Evolutionary conservation across 2,888 invertebrate species (phyloP).

Genomic region (Carterocephalus palaemon): DNA sequence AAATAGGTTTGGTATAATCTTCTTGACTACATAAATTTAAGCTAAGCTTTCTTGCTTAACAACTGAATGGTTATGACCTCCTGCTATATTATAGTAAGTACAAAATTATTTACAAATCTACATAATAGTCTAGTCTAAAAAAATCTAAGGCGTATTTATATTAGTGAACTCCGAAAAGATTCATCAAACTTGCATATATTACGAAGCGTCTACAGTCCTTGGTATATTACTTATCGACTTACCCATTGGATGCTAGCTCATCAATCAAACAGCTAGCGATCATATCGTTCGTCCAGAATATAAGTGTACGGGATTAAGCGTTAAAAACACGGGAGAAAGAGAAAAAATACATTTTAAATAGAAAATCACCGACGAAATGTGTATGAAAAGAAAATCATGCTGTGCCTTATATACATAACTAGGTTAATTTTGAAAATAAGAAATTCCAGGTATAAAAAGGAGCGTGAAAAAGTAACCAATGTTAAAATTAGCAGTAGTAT

Average conservation of each 20-base stretch:
- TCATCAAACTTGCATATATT: conserved; percentile 44
- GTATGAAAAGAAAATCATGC: conserved; percentile 60
- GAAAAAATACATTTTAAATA: conserved; percentile 64
- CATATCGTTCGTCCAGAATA: conserved; percentile 57
- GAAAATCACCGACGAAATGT: conserved; percentile 54
- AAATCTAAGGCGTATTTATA: conserved; percentile 27
- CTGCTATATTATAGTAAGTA: conserved; percentile 1
- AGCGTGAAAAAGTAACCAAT: conserved; percentile 8
- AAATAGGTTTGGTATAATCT: no score
- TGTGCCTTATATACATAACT: conserved; percentile 48
- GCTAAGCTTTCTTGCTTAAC: conserved; percentile 14
- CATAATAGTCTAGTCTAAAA: conserved; percentile 32
- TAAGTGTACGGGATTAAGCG: conserved; percentile 69
- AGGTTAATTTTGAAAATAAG: conserved; percentile 24
- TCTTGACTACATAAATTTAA: conserved; percentile 14
- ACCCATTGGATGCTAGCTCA: conserved; percentile 89
- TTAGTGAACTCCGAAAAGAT: conserved; percentile 21
- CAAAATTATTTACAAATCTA: conserved; percentile 9
- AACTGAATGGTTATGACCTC: conserved; percentile 6
- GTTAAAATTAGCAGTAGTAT: conserved; percentile 1
- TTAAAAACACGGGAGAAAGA: conserved; percentile 71
- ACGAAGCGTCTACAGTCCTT: conserved; percentile 61
- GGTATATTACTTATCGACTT: conserved; percentile 73
- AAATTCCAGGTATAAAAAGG: conserved; percentile 13
- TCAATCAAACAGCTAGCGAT: conserved; percentile 89